These are phyloP conservation scores for Maccullochella peelii DNA, from an alignment of 2,113 vertebrate genomes.

Conservation along the genomic window DNA sequence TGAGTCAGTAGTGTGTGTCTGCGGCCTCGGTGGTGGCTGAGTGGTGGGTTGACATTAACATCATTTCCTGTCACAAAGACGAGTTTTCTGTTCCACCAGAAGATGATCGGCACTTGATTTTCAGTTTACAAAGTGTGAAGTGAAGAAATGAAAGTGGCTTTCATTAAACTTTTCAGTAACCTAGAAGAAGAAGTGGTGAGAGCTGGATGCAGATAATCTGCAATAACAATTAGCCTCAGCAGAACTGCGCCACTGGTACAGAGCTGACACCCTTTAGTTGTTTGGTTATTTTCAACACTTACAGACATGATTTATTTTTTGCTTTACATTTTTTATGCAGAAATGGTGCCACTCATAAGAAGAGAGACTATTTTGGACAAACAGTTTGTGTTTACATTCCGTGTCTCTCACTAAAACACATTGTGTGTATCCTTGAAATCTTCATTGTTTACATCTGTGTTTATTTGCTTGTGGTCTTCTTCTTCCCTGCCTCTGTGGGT, in stretches of 20 bases:
- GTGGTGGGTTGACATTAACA: not conserved
- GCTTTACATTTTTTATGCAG: not conserved
- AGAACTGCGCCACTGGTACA: not conserved
- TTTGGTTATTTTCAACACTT: not conserved
- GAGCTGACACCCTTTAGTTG: not conserved
- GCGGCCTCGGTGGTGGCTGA: not conserved
- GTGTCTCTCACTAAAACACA: too few relatives aligned
- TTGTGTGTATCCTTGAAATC: too few relatives aligned
- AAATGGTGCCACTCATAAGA: too few relatives aligned
- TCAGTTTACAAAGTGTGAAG: not conserved
- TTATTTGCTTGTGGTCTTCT: too few relatives aligned
- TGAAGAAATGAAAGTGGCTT: constrained; percentile 27
- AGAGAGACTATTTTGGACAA: too few relatives aligned
- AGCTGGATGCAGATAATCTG: not conserved
- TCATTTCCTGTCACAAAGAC: constrained; percentile 46
- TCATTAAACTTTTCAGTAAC: not conserved
- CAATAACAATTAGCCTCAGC: not conserved
- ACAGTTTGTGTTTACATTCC: too few relatives aligned
- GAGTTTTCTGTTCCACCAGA: not conserved
- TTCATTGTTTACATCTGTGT: too few relatives aligned
- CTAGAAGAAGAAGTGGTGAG: not conserved
- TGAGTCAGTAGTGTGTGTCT: not conserved
- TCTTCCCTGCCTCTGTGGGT: too few relatives aligned
- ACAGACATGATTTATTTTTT: not conserved
- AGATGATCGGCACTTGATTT: accelerated